Base-by-base conservation (phyloP, 2,113 vertebrate genomes). In the Mustelus asterias region DNA sequence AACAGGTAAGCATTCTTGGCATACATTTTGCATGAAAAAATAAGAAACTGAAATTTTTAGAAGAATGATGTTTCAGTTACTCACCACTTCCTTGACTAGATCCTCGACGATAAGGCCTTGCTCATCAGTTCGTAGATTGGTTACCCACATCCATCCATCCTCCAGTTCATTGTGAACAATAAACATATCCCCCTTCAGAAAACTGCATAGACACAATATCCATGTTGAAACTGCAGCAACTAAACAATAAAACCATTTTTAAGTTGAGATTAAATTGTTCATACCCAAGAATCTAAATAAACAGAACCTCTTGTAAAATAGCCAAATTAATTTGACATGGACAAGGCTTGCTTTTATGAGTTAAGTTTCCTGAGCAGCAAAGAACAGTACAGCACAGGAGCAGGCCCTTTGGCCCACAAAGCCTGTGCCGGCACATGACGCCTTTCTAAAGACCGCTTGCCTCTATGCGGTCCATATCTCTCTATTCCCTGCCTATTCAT, bases 151-250 rank as follows among this genome's bases (percentile, higher is more conserved):
- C 99, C 99, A 99, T 96, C 99, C 99, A 97, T 99, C 99, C 96
- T 99, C 99, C 97, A 99, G 98, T 97, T 99, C 99, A 13, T 99
- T 99, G 97, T 99, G 99, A 97, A 99, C 99, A 97, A 99, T 99
- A 97, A 99, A 99, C 99, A 99, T 99, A 97, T 99, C 99, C 97
- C 99, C 99, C 98, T 99, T 99, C 97, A 99, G 98, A 97, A 99
- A 99, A 98, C 99, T 99, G 97, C 92, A 96, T 11, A 96, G 97
- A 0, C 69, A 5, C 95, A 97, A 97, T 94, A 97, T 76, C 16
- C 24, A 44, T 67, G 33, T 63, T 95, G 58, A 67, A 65, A 83
- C 24, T 41, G 22, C 29, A 85, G 76, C 11, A 63, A 94, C 16
- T 65, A 94, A 86, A 89, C 9, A 89, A 26, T 13, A 89, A 89